Conservation (phyloP, 1,140 invertebrate species). For the Leptopilina boulardi region DNA sequence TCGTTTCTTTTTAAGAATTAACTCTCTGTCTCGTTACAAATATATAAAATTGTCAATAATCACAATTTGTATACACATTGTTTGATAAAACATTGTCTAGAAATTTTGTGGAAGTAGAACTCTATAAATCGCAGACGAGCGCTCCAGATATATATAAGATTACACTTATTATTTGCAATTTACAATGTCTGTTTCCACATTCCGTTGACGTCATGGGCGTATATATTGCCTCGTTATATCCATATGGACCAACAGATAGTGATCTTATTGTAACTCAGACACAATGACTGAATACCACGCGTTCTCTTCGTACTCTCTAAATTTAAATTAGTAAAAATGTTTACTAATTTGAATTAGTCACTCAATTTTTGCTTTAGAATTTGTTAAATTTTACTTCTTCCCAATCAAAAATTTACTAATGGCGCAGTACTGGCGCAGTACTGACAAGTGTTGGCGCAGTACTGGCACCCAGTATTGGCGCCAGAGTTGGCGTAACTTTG, state of each 20-base stretch:
- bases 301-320: constrained; percentile 1
- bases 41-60: too few species aligned
- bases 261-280: constrained; percentile 21
- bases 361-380: too few species aligned
- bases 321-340: too few species aligned
- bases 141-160: constrained; percentile 24
- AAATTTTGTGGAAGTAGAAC: not conserved
- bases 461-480: too few species aligned
- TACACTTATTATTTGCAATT: constrained; percentile 24
- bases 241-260: constrained; percentile 22
- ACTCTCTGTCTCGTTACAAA: too few species aligned
- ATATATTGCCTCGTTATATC: constrained; percentile 23
- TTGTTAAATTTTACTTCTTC: too few species aligned
- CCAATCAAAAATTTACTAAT: too few species aligned
- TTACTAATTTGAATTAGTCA: too few species aligned
- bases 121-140: constrained; percentile 16
- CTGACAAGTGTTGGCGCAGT: too few species aligned
- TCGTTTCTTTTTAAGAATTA: too few species aligned
- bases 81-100: not conserved
- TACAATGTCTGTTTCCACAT: constrained; percentile 29
- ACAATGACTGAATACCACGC: constrained; percentile 12
- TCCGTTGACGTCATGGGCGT: constrained; percentile 23
- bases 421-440: too few species aligned
- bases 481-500: too few species aligned
- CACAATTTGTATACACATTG: not conserved